Percentiles rank a stretch among this genome's conserved stretches.
phyloP scores from a whole-genome alignment of 2,888 invertebrate species.

The Aethes cnicana region DNA sequence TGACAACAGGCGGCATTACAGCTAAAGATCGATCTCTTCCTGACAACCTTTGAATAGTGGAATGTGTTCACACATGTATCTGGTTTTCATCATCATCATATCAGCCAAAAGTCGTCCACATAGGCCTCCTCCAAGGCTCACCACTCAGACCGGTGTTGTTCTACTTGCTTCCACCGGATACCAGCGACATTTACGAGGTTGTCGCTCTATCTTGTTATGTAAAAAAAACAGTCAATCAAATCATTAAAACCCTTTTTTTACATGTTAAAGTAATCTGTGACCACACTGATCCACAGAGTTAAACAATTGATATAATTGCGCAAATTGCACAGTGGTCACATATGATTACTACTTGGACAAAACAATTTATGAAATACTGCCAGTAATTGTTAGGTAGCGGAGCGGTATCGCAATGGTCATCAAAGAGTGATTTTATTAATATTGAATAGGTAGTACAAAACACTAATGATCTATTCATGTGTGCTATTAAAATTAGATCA shows the following conservation, averaged over 20 bases:
- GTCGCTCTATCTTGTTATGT: too few species aligned
- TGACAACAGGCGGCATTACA: too few species aligned
- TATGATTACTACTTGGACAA: slow-evolving; percentile 6
- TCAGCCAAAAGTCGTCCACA: too few species aligned
- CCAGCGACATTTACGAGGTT: too few species aligned
- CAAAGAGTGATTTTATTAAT: slow-evolving; percentile 25
- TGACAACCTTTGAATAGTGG: too few species aligned
- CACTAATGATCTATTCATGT: slow-evolving; percentile 27
- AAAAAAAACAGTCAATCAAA: too few species aligned
- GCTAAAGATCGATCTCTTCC: too few species aligned
- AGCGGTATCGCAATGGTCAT: slow-evolving; percentile 17
- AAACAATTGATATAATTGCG: not conserved
- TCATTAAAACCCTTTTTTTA: not conserved
- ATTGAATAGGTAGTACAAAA: slow-evolving; percentile 10
- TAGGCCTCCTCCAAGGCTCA: too few species aligned
- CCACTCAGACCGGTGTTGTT: too few species aligned
- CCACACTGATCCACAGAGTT: not conserved
- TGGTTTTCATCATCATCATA: too few species aligned
- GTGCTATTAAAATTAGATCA: slow-evolving; percentile 28
- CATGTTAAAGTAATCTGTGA: not conserved
- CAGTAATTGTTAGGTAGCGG: slow-evolving; percentile 23
- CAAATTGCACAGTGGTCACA: slow-evolving; percentile 12
- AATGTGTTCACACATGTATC: too few species aligned
- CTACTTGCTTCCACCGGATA: too few species aligned
- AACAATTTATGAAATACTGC: slow-evolving; percentile 15